Evolutionary conservation across 2,797 vertebrate genomes (phyloP).

Genomic region (Lophius americanus): DNA sequence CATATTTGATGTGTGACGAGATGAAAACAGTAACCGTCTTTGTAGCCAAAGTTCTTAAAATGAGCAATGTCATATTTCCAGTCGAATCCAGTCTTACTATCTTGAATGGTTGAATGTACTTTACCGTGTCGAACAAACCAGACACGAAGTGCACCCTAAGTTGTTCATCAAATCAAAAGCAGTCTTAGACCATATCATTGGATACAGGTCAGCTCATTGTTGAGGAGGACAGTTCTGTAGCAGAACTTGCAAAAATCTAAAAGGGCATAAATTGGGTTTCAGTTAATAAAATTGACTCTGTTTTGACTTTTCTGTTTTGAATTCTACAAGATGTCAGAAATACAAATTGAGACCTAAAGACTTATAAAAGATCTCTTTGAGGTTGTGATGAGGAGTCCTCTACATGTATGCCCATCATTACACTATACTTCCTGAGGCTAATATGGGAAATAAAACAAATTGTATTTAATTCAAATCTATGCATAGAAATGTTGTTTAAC

Average conservation of each 20-base stretch:
- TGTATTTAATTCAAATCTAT: too few species aligned
- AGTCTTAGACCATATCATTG: not conserved
- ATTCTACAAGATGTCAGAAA: constrained; percentile 28
- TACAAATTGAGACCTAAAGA: constrained; percentile 32
- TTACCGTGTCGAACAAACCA: not conserved
- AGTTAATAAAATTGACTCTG: constrained; percentile 8
- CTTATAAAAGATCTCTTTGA: constrained; percentile 13
- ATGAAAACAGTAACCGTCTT: not conserved
- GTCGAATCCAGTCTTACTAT: not conserved
- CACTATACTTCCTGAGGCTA: too few species aligned
- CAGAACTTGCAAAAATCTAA: too few species aligned
- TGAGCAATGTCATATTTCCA: constrained; percentile 1
- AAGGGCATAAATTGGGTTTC: not conserved
- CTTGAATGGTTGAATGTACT: not conserved
- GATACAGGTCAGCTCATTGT: constrained; percentile 3
- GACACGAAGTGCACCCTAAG: not conserved
- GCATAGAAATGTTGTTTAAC: not conserved
- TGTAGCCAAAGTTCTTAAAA: not conserved
- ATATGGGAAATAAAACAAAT: too few species aligned
- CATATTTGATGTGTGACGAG: not conserved
- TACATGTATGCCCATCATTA: not conserved
- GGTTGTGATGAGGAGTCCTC: constrained; percentile 11
- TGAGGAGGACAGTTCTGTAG: too few species aligned
- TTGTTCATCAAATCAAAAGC: not conserved
- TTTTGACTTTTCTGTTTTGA: not conserved